Base-by-base conservation (phyloP, 35 echinoderm and acorn worm genomes). In the Strongylocentrotus purpuratus region DNA sequence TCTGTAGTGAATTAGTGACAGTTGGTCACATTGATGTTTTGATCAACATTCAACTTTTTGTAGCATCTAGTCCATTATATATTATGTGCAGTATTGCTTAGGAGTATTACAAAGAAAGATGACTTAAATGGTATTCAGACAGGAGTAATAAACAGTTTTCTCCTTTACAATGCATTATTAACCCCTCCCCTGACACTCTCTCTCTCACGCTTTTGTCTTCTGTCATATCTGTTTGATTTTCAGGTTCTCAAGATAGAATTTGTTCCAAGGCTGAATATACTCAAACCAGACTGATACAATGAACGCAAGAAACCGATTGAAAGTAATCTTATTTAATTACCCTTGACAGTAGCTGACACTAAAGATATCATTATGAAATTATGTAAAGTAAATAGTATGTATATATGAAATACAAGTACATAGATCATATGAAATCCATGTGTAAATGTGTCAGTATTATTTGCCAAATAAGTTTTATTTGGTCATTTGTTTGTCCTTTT, bases 241-340 rank as follows among this genome's bases (percentile, higher is more conserved):
- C 95, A 98, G 97, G 96, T 98, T 86, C 92, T 98, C 48, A 98
- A 98, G 94, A 98, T 98, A 94, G 97, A 98, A 96, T 98, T 98
- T 96, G 95, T 98, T 95, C 96, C 97, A 94, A 98, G 96, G 92
- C 94, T 98, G 33, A 95, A 96, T 45, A 98, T 98, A 86, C 96
- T 96, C 45, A 96, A 98, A 94, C 97, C 97, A 61, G 97, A 98
- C 92, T 98, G 97, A 98, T 85, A 20, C 31, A 92, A 33, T 47
- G 50, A 47, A 46, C 33, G 20, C 20, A n/a, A 47, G 31, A 14
- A 58, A 50, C 11, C 9, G 14, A n/a, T 8, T 32, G 48, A 50
- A 32, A n/a, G 45, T 50, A 58, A 93, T 18, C 17, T 18, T 93
- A 93, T 93, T 93, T 93, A 93, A 93, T 93, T 93, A n/a, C 46